Percentiles rank a stretch among this genome's conserved stretches.
Evolutionary conservation across 2,888 invertebrate species (phyloP).

Genomic region (Lathronympha strigana): DNA sequence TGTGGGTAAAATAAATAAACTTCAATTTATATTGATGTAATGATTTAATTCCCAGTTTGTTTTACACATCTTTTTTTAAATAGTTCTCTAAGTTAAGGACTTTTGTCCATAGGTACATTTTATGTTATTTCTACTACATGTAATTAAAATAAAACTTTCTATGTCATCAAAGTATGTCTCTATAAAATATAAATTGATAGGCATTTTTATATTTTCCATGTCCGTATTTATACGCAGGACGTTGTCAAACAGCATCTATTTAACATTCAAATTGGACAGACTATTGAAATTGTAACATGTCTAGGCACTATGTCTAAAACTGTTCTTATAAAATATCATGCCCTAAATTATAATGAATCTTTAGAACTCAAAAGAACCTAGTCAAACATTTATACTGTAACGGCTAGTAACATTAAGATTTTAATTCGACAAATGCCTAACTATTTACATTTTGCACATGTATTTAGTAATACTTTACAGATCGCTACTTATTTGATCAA

Average conservation of each 20-base stretch:
- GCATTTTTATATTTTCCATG: constrained; percentile 44
- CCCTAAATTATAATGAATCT: constrained; percentile 10
- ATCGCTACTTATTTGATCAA: constrained; percentile 54
- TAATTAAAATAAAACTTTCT: constrained; percentile 61
- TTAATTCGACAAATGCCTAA: constrained; percentile 50
- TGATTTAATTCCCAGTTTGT: constrained; percentile 39
- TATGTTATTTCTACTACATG: constrained; percentile 53
- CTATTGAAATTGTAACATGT: constrained; percentile 35
- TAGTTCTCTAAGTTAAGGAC: constrained; percentile 41
- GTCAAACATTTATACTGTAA: constrained; percentile 20
- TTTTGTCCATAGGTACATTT: constrained; percentile 45
- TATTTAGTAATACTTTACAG: constrained; percentile 73
- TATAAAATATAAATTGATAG: constrained; percentile 65
- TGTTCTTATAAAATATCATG: constrained; percentile 35
- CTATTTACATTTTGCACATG: constrained; percentile 53
- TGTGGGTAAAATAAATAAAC: constrained; percentile 8
- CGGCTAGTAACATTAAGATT: constrained; percentile 42
- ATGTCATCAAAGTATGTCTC: constrained; percentile 62
- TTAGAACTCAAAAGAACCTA: constrained; percentile 11
- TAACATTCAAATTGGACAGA: constrained; percentile 30
- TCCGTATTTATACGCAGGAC: constrained; percentile 42
- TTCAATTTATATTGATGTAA: constrained; percentile 32
- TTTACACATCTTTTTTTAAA: constrained; percentile 41
- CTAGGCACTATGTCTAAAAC: constrained; percentile 39
- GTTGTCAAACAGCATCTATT: constrained; percentile 45